These are phyloP conservation scores for Ceraclea dissimilis DNA, from an alignment of 2,888 invertebrate genomes.

Conservation along the genomic window DNA sequence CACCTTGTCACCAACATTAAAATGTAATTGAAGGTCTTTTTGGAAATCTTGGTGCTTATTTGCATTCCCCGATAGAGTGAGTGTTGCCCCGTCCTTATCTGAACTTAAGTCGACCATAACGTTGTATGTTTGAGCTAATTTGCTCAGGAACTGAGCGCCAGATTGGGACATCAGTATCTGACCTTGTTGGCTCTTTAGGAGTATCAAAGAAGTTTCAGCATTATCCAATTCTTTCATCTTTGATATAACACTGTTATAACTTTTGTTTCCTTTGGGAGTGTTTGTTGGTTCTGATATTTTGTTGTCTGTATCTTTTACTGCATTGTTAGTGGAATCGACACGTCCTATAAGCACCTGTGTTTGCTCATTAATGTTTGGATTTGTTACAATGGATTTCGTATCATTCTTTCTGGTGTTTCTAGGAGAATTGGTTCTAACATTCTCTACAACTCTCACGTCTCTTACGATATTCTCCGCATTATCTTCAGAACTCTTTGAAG, in stretches of 20 bases:
- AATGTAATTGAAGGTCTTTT: conserved; percentile 13
- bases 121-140: conserved; percentile 27
- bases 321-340: too few species aligned
- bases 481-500: background rate
- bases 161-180: conserved; percentile 36
- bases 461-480: background rate
- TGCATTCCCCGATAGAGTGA: conserved; percentile 6
- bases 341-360: background rate
- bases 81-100: background rate
- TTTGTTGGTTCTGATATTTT: background rate
- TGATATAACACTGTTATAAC: background rate
- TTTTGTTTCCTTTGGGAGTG: background rate
- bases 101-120: background rate
- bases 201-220: conserved; percentile 39
- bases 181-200: conserved; percentile 41
- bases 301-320: too few species aligned
- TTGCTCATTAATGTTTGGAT: background rate
- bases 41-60: conserved; percentile 12
- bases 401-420: background rate
- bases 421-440: background rate
- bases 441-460: background rate
- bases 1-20: conserved; percentile 1
- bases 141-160: conserved; percentile 36
- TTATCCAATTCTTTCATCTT: background rate
- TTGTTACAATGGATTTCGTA: background rate